phyloP scores from a whole-genome alignment of 2,888 invertebrate genomes.

The Diplazon laetatorius region DNA sequence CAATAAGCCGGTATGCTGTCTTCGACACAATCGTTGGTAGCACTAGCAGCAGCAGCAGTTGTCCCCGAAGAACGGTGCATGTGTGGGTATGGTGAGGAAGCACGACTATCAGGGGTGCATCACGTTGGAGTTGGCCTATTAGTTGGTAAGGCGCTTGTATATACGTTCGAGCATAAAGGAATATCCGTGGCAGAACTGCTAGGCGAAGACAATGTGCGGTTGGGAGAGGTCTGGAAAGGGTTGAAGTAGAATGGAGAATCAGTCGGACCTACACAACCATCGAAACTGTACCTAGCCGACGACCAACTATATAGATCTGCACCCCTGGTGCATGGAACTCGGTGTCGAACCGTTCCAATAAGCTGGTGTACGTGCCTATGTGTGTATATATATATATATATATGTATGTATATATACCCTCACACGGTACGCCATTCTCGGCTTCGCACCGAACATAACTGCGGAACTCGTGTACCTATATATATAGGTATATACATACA shows the following conservation, averaged over 20 bases:
- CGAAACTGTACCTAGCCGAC: not conserved
- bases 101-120: conserved; percentile 57
- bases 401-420: too few species aligned
- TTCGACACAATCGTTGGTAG: not conserved
- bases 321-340: conserved; percentile 33
- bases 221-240: not conserved
- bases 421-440: too few species aligned
- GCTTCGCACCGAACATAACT: conserved; percentile 15
- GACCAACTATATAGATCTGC: conserved; percentile 27
- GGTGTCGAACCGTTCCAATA: conserved; percentile 45
- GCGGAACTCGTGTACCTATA: too few species aligned
- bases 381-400: too few species aligned
- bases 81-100: conserved; percentile 40
- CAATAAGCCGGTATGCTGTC: conserved; percentile 63
- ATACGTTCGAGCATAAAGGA: conserved; percentile 55
- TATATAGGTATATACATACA: conserved; percentile 1
- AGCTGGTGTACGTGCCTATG: conserved; percentile 36
- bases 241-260: conserved; percentile 17
- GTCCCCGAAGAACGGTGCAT: conserved; percentile 22
- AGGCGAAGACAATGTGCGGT: conserved; percentile 59
- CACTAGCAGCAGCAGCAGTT: conserved; percentile 42
- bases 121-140: conserved; percentile 60
- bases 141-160: conserved; percentile 63
- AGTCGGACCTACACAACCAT: not conserved
- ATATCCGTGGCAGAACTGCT: conserved; percentile 30